Evolutionary conservation across 53 echinoderm and acorn worm genomes (phyloP).

Genomic region (Antedon mediterranea): DNA sequence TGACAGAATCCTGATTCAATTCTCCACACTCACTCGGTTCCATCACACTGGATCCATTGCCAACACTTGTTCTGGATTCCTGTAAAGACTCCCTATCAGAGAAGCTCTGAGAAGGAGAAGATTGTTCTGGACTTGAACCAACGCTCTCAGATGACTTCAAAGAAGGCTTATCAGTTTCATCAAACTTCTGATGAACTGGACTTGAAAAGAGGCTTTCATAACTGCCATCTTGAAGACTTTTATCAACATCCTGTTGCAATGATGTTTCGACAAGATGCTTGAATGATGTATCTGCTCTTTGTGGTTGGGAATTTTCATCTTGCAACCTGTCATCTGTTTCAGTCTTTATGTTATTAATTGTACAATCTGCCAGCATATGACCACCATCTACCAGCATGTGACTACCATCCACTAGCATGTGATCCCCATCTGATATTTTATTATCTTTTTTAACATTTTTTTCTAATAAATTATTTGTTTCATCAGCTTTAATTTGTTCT

Average conservation of each 20-base stretch:
- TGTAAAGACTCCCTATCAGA: background rate
- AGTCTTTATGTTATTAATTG: too few species aligned
- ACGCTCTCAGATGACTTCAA: constrained; percentile 4
- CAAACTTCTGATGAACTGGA: background rate
- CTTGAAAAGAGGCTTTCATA: constrained; percentile 17
- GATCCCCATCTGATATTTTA: background rate
- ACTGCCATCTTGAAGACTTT: background rate
- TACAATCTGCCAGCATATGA: background rate
- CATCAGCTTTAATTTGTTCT: background rate
- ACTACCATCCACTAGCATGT: too few species aligned
- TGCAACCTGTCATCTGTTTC: background rate
- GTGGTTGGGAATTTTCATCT: background rate
- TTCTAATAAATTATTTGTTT: background rate
- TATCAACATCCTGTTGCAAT: background rate
- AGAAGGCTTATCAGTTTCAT: background rate
- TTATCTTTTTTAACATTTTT: background rate
- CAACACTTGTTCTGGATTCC: background rate
- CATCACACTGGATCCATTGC: background rate
- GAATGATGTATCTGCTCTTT: background rate
- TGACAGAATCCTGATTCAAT: too few species aligned
- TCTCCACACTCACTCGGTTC: background rate
- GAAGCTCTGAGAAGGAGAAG: background rate
- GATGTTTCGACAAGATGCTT: background rate
- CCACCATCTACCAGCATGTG: too few species aligned
- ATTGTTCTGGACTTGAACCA: background rate